A percentile compares a stretch with the other conserved stretches of the same genome.
These are phyloP conservation scores for Coenobita brevimanus DNA, from an alignment of 1,140 invertebrate species.

Conservation along the genomic window DNA sequence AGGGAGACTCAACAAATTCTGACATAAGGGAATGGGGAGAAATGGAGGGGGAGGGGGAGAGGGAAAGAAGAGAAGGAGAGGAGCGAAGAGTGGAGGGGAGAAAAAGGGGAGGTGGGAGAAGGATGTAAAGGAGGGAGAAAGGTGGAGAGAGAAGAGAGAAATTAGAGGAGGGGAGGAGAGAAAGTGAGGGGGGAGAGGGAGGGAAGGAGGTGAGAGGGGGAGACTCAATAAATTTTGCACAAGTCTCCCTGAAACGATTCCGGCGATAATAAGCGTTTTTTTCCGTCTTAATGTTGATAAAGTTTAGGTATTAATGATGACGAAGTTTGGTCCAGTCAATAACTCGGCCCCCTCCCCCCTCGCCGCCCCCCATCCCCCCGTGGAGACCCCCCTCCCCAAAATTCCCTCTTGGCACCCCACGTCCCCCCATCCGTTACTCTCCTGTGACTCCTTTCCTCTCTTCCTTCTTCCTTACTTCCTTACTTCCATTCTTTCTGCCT, in stretches of 20 bases:
- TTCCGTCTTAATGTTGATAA: conserved; percentile 44
- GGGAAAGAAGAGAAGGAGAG: background rate
- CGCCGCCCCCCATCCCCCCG: background rate
- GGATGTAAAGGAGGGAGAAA: background rate
- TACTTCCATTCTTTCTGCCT: background rate
- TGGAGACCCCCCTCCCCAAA: background rate
- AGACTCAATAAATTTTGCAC: background rate
- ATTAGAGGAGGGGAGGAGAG: background rate
- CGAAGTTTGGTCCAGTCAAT: conserved; percentile 37
- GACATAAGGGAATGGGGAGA: conserved; percentile 4
- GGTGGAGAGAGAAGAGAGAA: background rate
- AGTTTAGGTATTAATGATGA: conserved; percentile 49
- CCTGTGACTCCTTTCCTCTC: background rate
- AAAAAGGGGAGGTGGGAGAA: background rate
- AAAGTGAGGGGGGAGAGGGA: too few relatives aligned
- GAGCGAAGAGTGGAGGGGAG: background rate
- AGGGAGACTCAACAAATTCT: background rate
- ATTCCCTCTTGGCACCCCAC: background rate
- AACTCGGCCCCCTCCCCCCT: background rate
- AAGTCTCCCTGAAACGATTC: conserved; percentile 26
- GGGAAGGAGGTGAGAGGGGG: background rate
- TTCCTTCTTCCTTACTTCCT: background rate
- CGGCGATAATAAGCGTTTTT: conserved; percentile 37
- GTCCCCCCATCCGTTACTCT: background rate
- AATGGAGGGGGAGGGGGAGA: too few relatives aligned